Percentiles rank a stretch among this genome's conserved stretches.
Conservation (phyloP, 1,140 invertebrate species). For the Euura lappo region DNA sequence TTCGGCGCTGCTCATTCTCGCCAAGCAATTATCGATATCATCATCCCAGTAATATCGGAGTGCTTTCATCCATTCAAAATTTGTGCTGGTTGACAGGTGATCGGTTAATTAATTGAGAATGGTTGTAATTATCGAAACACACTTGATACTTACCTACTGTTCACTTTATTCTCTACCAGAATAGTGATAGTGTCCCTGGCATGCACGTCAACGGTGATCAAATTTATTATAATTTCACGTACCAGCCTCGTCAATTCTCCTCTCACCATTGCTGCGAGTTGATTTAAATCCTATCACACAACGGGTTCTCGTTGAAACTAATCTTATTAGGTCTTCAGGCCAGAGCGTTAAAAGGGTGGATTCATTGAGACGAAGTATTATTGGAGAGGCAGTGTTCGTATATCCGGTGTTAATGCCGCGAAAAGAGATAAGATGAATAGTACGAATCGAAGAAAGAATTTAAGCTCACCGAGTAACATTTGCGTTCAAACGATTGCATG, state of each 20-base stretch:
- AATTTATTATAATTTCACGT: conserved; percentile 76
- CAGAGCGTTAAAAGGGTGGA: background rate
- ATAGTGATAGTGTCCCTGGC: conserved; percentile 81
- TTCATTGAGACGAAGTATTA: background rate
- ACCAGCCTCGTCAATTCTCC: conserved; percentile 73
- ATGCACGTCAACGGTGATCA: conserved; percentile 89
- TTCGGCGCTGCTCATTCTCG: conserved; percentile 77
- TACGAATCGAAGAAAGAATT: conserved; percentile 10
- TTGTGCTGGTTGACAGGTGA: conserved; percentile 58
- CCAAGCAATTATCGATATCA: conserved; percentile 76
- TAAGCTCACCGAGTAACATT: conserved; percentile 62
- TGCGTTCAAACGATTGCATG: conserved; percentile 73
- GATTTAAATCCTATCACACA: conserved; percentile 70
- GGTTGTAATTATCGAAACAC: background rate
- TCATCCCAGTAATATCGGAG: conserved; percentile 90
- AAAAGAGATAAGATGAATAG: background rate
- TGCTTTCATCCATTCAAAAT: conserved; percentile 91
- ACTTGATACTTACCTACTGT: conserved; percentile 61
- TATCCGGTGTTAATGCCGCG: background rate
- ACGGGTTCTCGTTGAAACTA: conserved; percentile 22
- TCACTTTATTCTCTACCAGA: conserved; percentile 71
- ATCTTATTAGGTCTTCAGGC: background rate
- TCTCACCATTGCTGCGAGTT: conserved; percentile 78
- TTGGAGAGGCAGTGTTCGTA: too few relatives aligned
- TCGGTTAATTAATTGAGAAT: background rate